These are phyloP conservation scores for Erebia ligea DNA, from an alignment of 2,888 invertebrate species.

Conservation along the genomic window DNA sequence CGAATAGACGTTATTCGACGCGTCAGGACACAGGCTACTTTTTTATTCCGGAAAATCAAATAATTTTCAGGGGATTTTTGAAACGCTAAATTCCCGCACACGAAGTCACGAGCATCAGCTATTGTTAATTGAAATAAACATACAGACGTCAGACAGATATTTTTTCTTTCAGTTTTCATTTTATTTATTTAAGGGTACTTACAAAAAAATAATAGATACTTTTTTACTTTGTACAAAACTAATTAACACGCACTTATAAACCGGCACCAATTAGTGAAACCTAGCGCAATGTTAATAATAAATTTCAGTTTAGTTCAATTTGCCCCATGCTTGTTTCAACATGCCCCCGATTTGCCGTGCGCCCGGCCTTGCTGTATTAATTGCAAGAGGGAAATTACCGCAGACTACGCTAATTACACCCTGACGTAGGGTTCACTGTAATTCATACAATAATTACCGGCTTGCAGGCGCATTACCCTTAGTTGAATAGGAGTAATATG, in stretches of 20 bases:
- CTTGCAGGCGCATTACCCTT: neutral
- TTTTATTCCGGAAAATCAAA: too few relatives aligned
- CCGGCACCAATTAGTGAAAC: constrained; percentile 5
- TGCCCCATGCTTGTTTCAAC: constrained; percentile 6
- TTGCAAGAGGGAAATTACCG: constrained; percentile 13
- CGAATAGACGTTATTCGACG: too few relatives aligned
- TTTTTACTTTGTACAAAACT: neutral
- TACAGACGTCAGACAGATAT: too few relatives aligned
- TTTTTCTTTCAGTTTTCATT: too few relatives aligned
- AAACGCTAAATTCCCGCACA: too few relatives aligned
- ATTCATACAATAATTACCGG: constrained; percentile 9
- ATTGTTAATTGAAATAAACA: too few relatives aligned
- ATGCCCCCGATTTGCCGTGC: constrained; percentile 1
- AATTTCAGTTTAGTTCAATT: constrained; percentile 1
- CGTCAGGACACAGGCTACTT: too few relatives aligned
- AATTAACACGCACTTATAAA: constrained; percentile 1
- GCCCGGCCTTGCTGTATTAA: constrained; percentile 16
- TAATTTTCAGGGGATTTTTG: too few relatives aligned
- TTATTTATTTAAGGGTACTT: too few relatives aligned
- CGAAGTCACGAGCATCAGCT: too few relatives aligned
- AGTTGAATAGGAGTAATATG: neutral
- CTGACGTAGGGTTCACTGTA: neutral
- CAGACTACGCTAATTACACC: constrained; percentile 9
- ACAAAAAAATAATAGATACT: too few relatives aligned
- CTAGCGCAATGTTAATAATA: neutral